Evolutionary conservation across 2,797 vertebrate genomes (phyloP), one percentile per base, ranked within the genome.

Genomic region (Hypotaenidia okinawae): DNA sequence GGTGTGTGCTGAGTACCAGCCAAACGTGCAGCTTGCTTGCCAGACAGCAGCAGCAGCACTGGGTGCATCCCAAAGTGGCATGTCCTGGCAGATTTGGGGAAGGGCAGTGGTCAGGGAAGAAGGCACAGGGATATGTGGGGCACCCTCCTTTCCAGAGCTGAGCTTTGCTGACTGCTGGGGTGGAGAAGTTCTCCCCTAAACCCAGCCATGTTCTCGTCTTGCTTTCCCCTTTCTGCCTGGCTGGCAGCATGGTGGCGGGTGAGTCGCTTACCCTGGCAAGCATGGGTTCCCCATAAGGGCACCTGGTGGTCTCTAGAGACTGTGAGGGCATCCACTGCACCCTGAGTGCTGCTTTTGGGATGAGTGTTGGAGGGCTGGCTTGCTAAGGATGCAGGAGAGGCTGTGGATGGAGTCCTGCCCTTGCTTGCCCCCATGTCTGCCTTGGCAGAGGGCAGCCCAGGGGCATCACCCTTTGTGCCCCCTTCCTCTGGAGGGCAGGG

Each of bases 261-360:
- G 3, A 43, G 12, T 41, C 1, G 0, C 35, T 41, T 63, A 32
- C 35, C 21, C 6, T 54, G 32, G 51, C 25, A 79, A 62, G 13
- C 0, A 0, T 4, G 1, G 4, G 7, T 73, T 18, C 30, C 17
- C 2, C 1, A 3, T 6, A 11, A 1, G 4, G 43, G 23, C 6
- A 32, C 6, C 3, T 5, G 3, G 14, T 49, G 33, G 10, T 58
- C 45, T 83, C 28, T 3, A 3, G 63, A 52, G 21, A 9, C 28
- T 0, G 0, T 30, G 41, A 24, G 19, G 75, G 6, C 6, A 12
- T 57, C 25, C 5, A 2, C 8, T 17, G 10, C 64, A 13, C 11
- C 37, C 64, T 3, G 4, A 2, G 21, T 0, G 1, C 67, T 23
- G 19, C 17, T 32, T 47, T 41, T 19, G 12, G 28, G 24, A 9